These are phyloP conservation scores for Bibio marci DNA, from an alignment of 2,888 invertebrate genomes.

Conservation along the genomic window DNA sequence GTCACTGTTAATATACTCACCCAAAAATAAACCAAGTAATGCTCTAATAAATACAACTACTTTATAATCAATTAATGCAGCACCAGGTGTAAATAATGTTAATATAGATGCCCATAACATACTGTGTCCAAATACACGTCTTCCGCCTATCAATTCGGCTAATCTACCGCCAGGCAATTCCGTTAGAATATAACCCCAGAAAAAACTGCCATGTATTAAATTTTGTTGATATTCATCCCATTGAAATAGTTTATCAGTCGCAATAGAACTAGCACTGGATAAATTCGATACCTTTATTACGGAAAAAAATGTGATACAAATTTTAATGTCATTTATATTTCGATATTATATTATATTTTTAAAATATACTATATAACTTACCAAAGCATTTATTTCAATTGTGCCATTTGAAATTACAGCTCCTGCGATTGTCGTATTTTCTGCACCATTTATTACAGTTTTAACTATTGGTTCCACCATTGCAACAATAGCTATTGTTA, in stretches of 20 bases:
- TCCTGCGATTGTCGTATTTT: not conserved
- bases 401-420: not conserved
- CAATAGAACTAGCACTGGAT: too few species aligned
- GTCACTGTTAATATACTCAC: slow-evolving; percentile 6
- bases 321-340: too few species aligned
- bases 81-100: slow-evolving; percentile 63
- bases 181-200: slow-evolving; percentile 82
- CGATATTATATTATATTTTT: too few species aligned
- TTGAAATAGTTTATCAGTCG: too few species aligned
- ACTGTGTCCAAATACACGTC: slow-evolving; percentile 72
- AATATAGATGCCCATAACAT: slow-evolving; percentile 65
- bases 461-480: slow-evolving; percentile 38
- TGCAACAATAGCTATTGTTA: slow-evolving; percentile 72
- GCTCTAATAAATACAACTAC: slow-evolving; percentile 55
- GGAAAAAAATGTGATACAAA: too few species aligned
- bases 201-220: slow-evolving; percentile 69
- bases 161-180: slow-evolving; percentile 78
- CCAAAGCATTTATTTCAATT: too few species aligned
- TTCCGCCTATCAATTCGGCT: slow-evolving; percentile 67
- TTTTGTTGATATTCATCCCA: slow-evolving; percentile 72
- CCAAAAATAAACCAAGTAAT: slow-evolving; percentile 55
- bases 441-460: not conserved
- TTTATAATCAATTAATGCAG: slow-evolving; percentile 50
- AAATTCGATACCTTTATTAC: too few species aligned
- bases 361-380: too few species aligned